Evolutionary conservation across 2,113 vertebrate species (phyloP).

Genomic region (Microcebus griseorufus): DNA sequence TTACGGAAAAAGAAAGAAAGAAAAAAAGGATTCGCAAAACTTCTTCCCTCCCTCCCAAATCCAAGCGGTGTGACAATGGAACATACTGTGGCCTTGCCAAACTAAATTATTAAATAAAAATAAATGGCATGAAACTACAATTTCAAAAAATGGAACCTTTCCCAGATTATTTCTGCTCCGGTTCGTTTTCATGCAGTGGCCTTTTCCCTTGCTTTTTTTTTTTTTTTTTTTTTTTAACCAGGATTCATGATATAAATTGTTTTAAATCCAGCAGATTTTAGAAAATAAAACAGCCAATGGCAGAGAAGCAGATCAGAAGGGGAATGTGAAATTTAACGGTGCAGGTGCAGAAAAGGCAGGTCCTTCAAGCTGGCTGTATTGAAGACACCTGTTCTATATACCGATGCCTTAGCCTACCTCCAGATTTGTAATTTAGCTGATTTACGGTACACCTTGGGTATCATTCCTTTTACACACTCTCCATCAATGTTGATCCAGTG

Average conservation of each 20-base stretch:
- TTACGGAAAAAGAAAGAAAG: not conserved
- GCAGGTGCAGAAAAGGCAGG: not conserved
- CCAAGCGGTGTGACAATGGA: not conserved
- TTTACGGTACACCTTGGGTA: not conserved
- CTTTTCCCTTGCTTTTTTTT: not conserved
- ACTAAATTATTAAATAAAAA: slow-evolving; percentile 63
- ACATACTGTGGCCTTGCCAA: not conserved
- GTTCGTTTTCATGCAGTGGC: not conserved
- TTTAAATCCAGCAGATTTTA: slow-evolving; percentile 13
- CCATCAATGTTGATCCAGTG: not conserved
- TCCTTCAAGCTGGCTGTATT: not conserved
- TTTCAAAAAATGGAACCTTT: slow-evolving; percentile 35
- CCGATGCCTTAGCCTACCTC: not conserved
- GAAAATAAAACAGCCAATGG: not conserved
- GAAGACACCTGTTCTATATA: not conserved
- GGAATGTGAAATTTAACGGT: not conserved
- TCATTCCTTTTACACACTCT: not conserved
- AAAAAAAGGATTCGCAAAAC: not conserved
- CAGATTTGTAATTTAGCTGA: not conserved
- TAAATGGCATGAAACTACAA: not conserved
- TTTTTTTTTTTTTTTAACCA: not conserved
- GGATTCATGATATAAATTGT: not conserved
- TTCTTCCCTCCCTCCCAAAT: not conserved
- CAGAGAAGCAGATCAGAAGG: not conserved
- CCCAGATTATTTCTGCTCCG: slow-evolving; percentile 24